Percentiles rank a stretch among this genome's conserved stretches.
Evolutionary conservation across 2,797 vertebrate genomes (phyloP).

Genomic region (Sylvilagus floridanus): DNA sequence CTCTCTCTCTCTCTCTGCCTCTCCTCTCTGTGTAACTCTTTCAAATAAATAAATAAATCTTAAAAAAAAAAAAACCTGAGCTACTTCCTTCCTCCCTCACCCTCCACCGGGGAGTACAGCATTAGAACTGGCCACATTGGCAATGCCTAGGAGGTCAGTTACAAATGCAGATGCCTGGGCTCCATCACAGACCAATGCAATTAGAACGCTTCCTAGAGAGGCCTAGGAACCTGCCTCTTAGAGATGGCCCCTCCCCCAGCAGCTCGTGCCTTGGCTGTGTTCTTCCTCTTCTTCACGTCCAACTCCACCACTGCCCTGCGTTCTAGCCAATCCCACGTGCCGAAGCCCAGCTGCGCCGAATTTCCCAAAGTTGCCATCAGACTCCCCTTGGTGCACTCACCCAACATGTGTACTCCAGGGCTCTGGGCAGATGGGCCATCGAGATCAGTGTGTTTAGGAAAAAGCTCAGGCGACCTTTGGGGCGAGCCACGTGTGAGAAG

Average conservation of each 20-base stretch:
- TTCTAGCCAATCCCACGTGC: neutral
- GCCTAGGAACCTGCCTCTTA: neutral
- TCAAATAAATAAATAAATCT: no score
- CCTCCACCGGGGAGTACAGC: neutral
- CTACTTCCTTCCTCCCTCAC: neutral
- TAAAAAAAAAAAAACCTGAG: neutral
- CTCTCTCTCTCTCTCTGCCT: no score
- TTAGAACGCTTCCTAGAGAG: neutral
- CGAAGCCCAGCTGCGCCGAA: neutral
- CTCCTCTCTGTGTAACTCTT: no score
- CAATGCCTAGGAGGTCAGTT: neutral
- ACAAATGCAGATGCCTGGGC: constrained; percentile 30
- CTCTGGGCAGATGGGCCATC: neutral
- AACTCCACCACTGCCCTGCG: neutral
- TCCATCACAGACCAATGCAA: neutral
- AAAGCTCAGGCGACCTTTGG: neutral
- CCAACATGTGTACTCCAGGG: neutral
- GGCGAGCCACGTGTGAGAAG: neutral
- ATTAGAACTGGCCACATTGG: neutral
- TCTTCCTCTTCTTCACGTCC: neutral
- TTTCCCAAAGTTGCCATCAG: neutral
- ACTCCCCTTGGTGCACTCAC: neutral
- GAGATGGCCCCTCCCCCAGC: neutral
- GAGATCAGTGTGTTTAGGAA: neutral
- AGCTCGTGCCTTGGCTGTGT: neutral